Conservation (phyloP, 2,113 vertebrate genomes). For the Pionites leucogaster region DNA sequence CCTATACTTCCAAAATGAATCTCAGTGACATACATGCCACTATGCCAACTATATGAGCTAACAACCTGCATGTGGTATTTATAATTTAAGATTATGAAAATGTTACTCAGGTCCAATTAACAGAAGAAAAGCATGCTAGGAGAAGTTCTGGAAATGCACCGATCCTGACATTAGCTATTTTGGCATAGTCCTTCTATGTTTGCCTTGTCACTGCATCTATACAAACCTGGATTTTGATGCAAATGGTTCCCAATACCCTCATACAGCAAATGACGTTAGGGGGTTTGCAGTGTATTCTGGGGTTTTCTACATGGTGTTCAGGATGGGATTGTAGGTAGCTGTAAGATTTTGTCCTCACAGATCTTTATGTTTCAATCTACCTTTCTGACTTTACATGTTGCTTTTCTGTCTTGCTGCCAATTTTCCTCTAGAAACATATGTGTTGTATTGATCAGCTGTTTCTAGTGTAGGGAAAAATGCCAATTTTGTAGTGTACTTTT, state of each 20-base stretch:
- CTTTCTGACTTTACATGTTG: background rate
- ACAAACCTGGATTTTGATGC: background rate
- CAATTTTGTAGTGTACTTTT: background rate
- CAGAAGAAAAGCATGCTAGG: background rate
- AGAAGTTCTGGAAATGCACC: background rate
- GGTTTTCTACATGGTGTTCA: background rate
- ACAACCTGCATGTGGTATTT: background rate
- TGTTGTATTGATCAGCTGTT: background rate
- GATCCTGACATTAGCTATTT: background rate
- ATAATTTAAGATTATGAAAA: background rate
- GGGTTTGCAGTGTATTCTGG: background rate
- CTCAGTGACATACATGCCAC: background rate
- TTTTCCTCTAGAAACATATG: background rate
- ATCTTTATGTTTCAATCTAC: background rate
- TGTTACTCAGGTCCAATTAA: background rate
- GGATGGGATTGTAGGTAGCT: background rate
- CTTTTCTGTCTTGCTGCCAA: background rate
- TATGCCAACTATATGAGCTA: background rate
- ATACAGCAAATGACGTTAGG: rapidly evolving
- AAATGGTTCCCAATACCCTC: background rate
- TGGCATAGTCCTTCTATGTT: background rate
- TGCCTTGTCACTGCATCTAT: background rate
- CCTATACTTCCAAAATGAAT: background rate
- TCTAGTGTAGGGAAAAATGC: background rate
- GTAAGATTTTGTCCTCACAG: background rate